Evolutionary conservation across 2,113 vertebrate species (phyloP), one percentile per base, ranked within the genome.

Genomic region (Osmerus eperlanus): DNA sequence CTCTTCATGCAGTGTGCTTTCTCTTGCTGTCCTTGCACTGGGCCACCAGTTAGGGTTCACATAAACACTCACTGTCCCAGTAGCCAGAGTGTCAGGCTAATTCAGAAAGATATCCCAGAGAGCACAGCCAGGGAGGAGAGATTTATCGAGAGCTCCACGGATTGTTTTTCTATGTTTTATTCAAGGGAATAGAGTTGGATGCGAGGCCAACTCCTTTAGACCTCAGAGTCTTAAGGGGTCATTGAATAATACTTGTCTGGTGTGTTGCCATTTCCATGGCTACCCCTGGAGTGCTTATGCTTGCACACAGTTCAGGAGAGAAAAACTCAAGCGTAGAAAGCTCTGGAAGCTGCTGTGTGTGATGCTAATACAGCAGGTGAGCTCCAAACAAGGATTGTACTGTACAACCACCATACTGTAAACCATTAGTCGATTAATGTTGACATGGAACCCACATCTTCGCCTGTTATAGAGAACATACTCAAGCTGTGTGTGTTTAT

Each of bases 71-170:
- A 80, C 81, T 85, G 67, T 89, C 78, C 84, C 81, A 54, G 73
- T 83, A 76, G 76, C 85, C 85, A 83, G 65, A 9, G 76, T 85
- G 91, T 83, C 84, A 79, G 72, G 55, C 77, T 85, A 85, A 78
- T 84, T 88, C 84, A 87, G 81, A 80, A 28, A 80, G 81, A 86
- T 77, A 78, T 84, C 79, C 84, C 80, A 82, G 81, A 83, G 89
- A 86, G 84, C 76, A 69, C 83, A 71, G 4, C 86, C 76, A 72
- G 52, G 23, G 36, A n/a, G 23, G 61, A 79, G 29, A 90, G 78
- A 89, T 92, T 91, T 90, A 88, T 89, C 81, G 88, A 89, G 85
- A 85, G 65, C 36, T 76, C 81, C 76, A 62, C 25, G 75, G 71
- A 77, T 85, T 78, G 15, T 76, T 84, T 74, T 60, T 29, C n/a